These are phyloP conservation scores for Tachina fera DNA, from an alignment of 2,888 invertebrate species.

Conservation along the genomic window DNA sequence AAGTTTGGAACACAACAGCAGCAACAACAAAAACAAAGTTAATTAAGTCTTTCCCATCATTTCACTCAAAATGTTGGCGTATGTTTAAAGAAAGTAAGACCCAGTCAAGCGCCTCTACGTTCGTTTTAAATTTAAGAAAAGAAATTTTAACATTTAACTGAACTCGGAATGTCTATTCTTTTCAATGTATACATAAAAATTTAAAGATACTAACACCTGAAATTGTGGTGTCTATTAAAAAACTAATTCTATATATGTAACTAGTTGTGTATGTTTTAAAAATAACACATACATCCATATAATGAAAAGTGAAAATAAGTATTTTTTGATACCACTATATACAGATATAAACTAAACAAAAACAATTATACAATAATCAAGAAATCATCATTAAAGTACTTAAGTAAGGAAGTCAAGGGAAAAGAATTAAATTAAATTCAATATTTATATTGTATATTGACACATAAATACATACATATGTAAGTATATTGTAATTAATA, in stretches of 20 bases:
- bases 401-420: slow-evolving; percentile 47
- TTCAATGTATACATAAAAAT: slow-evolving; percentile 8
- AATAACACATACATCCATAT: background rate
- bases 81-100: background rate
- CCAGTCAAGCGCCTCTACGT: background rate
- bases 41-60: slow-evolving; percentile 47
- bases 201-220: slow-evolving; percentile 9
- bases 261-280: slow-evolving; percentile 63
- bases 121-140: background rate
- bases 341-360: slow-evolving; percentile 59
- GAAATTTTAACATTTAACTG: background rate
- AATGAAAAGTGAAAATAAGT: slow-evolving; percentile 45
- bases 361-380: slow-evolving; percentile 8
- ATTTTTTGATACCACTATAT: slow-evolving; percentile 70
- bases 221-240: slow-evolving; percentile 70
- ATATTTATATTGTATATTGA: background rate
- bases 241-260: slow-evolving; percentile 60
- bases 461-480: no score
- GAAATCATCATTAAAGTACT: slow-evolving; percentile 47
- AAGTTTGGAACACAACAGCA: slow-evolving; percentile 81
- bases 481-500: background rate
- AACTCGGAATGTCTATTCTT: background rate
- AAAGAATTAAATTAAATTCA: slow-evolving; percentile 9
- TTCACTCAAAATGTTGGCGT: slow-evolving; percentile 1
- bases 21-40: slow-evolving; percentile 65